A percentile compares a stretch with the other conserved stretches of the same genome.
These are phyloP conservation scores for Ophiodon elongatus DNA, from an alignment of 2,113 vertebrate species.

Conservation along the genomic window DNA sequence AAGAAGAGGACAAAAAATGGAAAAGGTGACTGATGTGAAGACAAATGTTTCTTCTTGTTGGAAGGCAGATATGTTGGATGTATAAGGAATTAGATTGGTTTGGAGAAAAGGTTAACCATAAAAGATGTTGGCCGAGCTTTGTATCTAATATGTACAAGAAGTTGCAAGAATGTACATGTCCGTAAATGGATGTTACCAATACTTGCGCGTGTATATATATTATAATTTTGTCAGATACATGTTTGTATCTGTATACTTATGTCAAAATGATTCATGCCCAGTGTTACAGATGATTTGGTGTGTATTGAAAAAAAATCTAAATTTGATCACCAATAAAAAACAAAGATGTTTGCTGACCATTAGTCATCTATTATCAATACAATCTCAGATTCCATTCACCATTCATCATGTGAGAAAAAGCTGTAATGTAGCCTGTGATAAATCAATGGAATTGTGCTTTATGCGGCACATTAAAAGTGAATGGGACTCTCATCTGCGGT, in stretches of 20 bases:
- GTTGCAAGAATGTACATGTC: background rate
- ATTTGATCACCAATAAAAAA: background rate
- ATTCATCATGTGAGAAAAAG: constrained; percentile 61
- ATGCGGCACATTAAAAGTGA: constrained; percentile 59
- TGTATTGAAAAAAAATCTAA: background rate
- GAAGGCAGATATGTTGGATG: background rate
- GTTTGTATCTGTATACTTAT: background rate
- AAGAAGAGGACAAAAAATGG: constrained; percentile 10
- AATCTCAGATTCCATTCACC: constrained; percentile 62
- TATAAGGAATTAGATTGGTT: constrained; percentile 50
- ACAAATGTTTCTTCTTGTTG: constrained; percentile 18
- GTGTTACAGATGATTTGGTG: background rate
- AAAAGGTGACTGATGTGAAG: constrained; percentile 30
- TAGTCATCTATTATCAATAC: constrained; percentile 68
- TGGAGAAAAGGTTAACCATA: constrained; percentile 54
- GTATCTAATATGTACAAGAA: background rate
- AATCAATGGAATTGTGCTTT: constrained; percentile 71
- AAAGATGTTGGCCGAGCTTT: constrained; percentile 20
- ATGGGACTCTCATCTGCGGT: constrained; percentile 48
- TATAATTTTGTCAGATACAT: too few species aligned
- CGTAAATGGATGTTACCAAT: background rate
- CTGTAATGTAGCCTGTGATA: constrained; percentile 61
- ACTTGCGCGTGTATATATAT: too few species aligned
- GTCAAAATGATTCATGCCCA: background rate
- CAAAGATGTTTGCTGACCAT: constrained; percentile 33